These are phyloP conservation scores for Drosophila melanogaster DNA, from an alignment of 1,140 invertebrate genomes.

Conservation along the genomic window DNA sequence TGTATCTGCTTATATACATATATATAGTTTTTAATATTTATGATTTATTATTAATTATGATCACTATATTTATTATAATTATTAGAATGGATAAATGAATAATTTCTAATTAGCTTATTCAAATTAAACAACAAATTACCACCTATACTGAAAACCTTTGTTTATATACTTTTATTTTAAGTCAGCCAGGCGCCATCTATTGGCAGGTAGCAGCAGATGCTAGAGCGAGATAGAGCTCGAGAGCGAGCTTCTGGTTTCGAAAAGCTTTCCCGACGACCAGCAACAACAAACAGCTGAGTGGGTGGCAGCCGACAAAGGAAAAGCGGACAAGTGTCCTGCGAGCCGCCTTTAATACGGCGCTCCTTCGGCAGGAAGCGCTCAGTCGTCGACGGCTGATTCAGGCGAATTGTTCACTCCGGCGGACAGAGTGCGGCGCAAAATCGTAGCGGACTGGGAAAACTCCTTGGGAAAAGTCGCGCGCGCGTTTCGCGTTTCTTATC, in stretches of 20 bases:
- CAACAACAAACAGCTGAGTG: conserved; percentile 66
- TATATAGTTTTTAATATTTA: too few species aligned
- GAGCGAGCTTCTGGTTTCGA: conserved; percentile 54
- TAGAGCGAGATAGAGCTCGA: conserved; percentile 2
- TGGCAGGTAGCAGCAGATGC: conserved; percentile 1
- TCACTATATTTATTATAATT: too few species aligned
- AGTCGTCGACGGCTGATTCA: conserved; percentile 75
- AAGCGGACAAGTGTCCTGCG: conserved; percentile 69
- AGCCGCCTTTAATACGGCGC: conserved; percentile 57
- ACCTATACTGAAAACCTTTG: too few species aligned
- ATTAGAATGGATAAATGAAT: too few species aligned
- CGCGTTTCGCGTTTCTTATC: conserved; percentile 55
- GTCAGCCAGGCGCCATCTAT: conserved; percentile 46
- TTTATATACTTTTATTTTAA: neutral
- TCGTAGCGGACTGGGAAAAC: conserved; percentile 18
- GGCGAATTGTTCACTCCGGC: conserved; percentile 60
- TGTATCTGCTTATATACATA: too few species aligned
- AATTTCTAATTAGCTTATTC: too few species aligned
- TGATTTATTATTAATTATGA: too few species aligned
- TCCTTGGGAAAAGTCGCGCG: conserved; percentile 39
- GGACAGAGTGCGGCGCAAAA: conserved; percentile 17
- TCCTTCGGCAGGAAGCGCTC: conserved; percentile 38
- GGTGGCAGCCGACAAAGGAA: conserved; percentile 46
- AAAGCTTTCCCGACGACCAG: conserved; percentile 38
- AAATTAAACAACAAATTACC: too few species aligned